Base-by-base conservation (phyloP, 2,113 vertebrate genomes). In the Burhinus bistriatus region DNA sequence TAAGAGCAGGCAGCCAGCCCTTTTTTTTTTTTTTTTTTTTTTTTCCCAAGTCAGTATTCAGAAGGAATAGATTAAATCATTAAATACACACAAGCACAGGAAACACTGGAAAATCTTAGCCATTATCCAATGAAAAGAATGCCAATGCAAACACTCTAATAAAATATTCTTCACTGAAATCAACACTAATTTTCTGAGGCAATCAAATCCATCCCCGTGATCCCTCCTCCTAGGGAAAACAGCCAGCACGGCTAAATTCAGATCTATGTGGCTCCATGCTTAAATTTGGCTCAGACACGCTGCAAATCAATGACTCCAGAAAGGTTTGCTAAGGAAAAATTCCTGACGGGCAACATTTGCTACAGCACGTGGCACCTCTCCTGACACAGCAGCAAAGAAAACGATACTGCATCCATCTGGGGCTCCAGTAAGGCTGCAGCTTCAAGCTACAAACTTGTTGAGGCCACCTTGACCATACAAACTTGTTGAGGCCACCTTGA, bases 131-230 rank as follows among this genome's bases (percentile, higher is more conserved):
- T 27, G 66, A 92, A 95, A 70, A 87, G 94, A 95, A 97, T 79
- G 91, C 93, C 93, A 96, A 69, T 49, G 93, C 92, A 97, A 96
- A 97, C 94, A 96, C 80, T 89, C 58, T 95, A 96, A 96, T 97
- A 93, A 97, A 97, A 94, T 94, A 95, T 95, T 95, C 95, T 97
- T 93, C 95, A 95, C 83, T 93, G 89, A 94, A 96, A 96, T 96
- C 95, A 97, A 95, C 93, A 94, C 96, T 95, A 79, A 95, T 97
- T 97, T 97, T 96, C 94, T 1, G 1, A 96, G 71, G 95, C 95
- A 96, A 95, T 95, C 94, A 94, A 95, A 95, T 44, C 86, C 91
- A 96, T 95, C 29, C 87, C 89, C 8, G 15, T n/a, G 83, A 96
- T 95, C 93, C 95, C 95, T 97, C 95, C 95, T 97, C 91, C 84